phyloP scores from a whole-genome alignment of 2,888 invertebrate species.

The Leistus spinibarbis region DNA sequence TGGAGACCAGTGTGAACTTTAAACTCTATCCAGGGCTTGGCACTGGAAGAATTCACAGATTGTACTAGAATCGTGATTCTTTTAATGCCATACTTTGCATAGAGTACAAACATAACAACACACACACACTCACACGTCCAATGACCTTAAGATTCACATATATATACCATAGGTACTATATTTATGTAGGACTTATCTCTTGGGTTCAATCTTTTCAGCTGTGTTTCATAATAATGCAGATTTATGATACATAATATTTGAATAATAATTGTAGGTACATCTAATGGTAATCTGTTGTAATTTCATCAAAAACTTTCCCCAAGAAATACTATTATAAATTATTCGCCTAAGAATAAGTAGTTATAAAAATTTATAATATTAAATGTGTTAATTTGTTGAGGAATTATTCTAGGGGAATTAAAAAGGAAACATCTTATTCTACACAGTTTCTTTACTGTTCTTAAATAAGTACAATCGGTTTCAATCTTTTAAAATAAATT shows the following conservation, averaged over 20 bases:
- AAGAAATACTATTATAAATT: background rate
- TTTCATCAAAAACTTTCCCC: background rate
- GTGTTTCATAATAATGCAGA: background rate
- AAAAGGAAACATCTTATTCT: too few species aligned
- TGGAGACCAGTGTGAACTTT: background rate
- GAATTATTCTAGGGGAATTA: too few species aligned
- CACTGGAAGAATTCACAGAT: conserved; percentile 75
- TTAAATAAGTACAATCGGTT: too few species aligned
- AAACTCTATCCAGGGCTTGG: conserved; percentile 60
- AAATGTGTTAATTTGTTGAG: background rate
- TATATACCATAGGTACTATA: background rate
- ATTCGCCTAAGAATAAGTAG: background rate
- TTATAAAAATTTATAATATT: background rate
- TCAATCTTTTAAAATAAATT: too few species aligned
- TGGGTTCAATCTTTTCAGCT: background rate
- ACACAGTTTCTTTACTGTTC: too few species aligned
- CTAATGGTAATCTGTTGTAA: background rate
- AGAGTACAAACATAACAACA: conserved; percentile 25
- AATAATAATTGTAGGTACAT: background rate
- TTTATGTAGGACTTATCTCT: too few species aligned
- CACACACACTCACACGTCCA: background rate
- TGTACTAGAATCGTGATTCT: conserved; percentile 66
- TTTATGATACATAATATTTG: background rate
- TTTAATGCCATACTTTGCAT: conserved; percentile 68
- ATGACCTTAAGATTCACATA: background rate